A percentile compares a stretch with the other conserved stretches of the same genome.
phyloP scores from a whole-genome alignment of 1,140 invertebrate genomes.

The Diachasma alloeum region DNA sequence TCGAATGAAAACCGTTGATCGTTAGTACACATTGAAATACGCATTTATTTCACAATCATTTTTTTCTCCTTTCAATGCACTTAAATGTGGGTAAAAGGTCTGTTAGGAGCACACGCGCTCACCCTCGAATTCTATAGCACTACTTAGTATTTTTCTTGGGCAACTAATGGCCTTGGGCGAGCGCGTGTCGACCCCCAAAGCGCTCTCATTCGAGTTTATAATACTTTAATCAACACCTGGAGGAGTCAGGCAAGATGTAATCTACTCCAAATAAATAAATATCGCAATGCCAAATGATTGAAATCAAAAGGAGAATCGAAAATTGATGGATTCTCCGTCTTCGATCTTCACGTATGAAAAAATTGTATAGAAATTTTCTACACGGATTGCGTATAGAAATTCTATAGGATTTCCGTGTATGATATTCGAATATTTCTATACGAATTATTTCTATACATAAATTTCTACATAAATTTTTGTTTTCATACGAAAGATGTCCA shows the following conservation, averaged over 20 bases:
- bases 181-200: not conserved
- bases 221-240: conserved; percentile 5
- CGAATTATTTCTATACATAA: too few relatives aligned
- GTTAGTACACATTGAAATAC: not conserved
- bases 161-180: not conserved
- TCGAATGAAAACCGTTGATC: not conserved
- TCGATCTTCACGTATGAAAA: too few relatives aligned
- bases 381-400: too few relatives aligned
- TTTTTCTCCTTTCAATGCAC: not conserved
- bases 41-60: not conserved
- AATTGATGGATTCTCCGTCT: too few relatives aligned
- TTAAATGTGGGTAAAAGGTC: not conserved
- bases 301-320: not conserved
- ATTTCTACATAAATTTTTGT: too few relatives aligned
- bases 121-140: not conserved
- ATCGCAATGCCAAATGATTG: too few relatives aligned
- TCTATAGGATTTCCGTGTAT: too few relatives aligned
- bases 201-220: not conserved
- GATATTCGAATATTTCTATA: too few relatives aligned
- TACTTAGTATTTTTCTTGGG: not conserved
- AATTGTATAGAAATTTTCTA: too few relatives aligned
- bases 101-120: not conserved
- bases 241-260: not conserved
- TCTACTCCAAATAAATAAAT: too few relatives aligned
- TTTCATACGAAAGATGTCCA: too few relatives aligned